phyloP scores from a whole-genome alignment of 2,113 vertebrate genomes.

The Lagopus muta region DNA sequence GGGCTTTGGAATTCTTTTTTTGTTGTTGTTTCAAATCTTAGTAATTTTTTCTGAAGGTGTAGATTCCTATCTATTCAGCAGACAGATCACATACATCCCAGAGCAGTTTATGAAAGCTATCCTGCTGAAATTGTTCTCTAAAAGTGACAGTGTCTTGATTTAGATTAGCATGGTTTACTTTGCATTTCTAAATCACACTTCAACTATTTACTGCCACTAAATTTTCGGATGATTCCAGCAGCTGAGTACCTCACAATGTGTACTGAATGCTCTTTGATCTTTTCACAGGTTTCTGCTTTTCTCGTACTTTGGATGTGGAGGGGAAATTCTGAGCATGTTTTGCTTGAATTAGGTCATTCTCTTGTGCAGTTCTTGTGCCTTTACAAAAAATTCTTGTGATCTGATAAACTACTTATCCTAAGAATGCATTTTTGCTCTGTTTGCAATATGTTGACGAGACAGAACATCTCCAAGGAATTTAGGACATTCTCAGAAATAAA shows the following conservation, averaged over 20 bases:
- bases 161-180: neutral
- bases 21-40: neutral
- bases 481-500: constrained; percentile 15
- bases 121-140: neutral
- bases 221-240: neutral
- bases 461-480: constrained; percentile 4
- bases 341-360: constrained; percentile 12
- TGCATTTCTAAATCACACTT: neutral
- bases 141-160: neutral
- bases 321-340: neutral
- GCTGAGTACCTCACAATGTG: neutral
- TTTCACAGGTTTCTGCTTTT: constrained; percentile 1
- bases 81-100: neutral
- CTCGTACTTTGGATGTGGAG: neutral
- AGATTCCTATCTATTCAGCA: neutral
- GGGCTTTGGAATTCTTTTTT: neutral
- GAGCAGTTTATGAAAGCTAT: neutral
- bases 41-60: neutral
- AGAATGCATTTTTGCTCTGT: constrained; percentile 27
- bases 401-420: constrained; percentile 25
- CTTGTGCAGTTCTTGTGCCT: neutral
- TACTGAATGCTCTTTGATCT: neutral
- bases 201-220: neutral
- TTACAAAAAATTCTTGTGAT: neutral
- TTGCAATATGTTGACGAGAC: constrained; percentile 5